A percentile compares a stretch with the other conserved stretches of the same genome.
phyloP scores from a whole-genome alignment of 2,797 vertebrate species.

The Rhynchonycteris naso region DNA sequence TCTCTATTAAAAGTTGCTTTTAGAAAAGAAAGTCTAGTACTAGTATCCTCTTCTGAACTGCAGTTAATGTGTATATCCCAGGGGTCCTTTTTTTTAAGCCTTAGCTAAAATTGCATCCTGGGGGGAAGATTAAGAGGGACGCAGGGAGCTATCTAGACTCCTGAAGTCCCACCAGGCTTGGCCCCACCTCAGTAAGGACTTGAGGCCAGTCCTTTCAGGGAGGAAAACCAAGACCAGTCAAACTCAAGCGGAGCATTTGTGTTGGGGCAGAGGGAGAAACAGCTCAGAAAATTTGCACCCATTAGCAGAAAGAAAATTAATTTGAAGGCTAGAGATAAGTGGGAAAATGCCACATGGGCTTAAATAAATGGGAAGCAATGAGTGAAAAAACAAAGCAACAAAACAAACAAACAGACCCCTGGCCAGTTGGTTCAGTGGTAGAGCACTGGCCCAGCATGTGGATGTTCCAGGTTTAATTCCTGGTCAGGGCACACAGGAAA shows the following conservation, averaged over 20 bases:
- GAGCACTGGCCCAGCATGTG: no score
- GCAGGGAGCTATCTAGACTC: background rate
- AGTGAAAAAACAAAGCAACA: background rate
- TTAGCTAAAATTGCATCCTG: background rate
- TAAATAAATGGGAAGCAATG: background rate
- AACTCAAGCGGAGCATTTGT: background rate
- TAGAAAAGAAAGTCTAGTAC: background rate
- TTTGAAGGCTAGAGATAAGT: background rate
- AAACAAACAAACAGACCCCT: background rate
- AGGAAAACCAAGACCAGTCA: background rate
- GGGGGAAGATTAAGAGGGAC: background rate
- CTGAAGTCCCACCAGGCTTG: background rate
- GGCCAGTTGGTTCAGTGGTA: no score
- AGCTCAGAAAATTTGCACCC: background rate
- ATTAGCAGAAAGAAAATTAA: slow-evolving; percentile 40
- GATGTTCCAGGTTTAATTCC: no score
- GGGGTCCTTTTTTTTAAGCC: background rate
- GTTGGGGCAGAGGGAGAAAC: background rate
- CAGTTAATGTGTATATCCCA: background rate
- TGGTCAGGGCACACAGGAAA: no score
- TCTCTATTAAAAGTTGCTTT: slow-evolving; percentile 14
- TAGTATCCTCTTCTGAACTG: background rate
- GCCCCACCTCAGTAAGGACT: background rate
- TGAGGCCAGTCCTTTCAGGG: background rate
- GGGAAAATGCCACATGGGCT: background rate